These are phyloP conservation scores for Drosophila simulans DNA, from an alignment of 1,140 invertebrate species.

Conservation along the genomic window DNA sequence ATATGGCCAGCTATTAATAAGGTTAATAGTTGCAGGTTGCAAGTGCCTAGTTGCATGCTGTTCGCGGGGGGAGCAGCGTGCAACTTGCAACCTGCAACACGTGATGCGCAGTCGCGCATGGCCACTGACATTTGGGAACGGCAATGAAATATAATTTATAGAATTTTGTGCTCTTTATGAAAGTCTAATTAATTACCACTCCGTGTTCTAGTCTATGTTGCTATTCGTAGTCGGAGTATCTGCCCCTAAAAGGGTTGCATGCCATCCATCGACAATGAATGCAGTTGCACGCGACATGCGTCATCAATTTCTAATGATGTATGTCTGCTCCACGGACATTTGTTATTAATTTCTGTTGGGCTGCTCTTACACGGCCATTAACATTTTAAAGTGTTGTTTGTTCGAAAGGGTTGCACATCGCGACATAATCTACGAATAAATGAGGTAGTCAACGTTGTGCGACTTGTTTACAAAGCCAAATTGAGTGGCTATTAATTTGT, in stretches of 20 bases:
- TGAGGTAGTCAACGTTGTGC: constrained; percentile 1
- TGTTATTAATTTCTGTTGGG: constrained; percentile 66
- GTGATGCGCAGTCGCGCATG: constrained; percentile 67
- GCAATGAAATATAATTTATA: constrained; percentile 80
- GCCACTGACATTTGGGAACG: constrained; percentile 72
- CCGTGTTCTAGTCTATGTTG: constrained; percentile 59
- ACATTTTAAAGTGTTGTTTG: constrained; percentile 46
- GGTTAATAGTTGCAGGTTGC: constrained; percentile 12
- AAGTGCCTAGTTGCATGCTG: constrained; percentile 1
- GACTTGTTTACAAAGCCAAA: constrained; percentile 4
- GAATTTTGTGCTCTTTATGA: constrained; percentile 82
- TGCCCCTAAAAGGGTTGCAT: constrained; percentile 37
- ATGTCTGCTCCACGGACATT: constrained; percentile 70
- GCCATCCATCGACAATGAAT: constrained; percentile 34
- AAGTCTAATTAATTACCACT: constrained; percentile 77
- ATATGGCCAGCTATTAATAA: constrained; percentile 46
- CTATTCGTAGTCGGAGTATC: neutral
- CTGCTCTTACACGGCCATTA: constrained; percentile 52
- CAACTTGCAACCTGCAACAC: constrained; percentile 33
- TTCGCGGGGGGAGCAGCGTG: neutral
- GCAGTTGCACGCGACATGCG: constrained; percentile 80
- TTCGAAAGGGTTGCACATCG: constrained; percentile 23
- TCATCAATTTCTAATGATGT: constrained; percentile 83
- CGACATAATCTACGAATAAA: constrained; percentile 1
- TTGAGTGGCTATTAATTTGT: constrained; percentile 7